Conservation (phyloP, 1,140 invertebrate species). For the Hydropsyche tenuis region DNA sequence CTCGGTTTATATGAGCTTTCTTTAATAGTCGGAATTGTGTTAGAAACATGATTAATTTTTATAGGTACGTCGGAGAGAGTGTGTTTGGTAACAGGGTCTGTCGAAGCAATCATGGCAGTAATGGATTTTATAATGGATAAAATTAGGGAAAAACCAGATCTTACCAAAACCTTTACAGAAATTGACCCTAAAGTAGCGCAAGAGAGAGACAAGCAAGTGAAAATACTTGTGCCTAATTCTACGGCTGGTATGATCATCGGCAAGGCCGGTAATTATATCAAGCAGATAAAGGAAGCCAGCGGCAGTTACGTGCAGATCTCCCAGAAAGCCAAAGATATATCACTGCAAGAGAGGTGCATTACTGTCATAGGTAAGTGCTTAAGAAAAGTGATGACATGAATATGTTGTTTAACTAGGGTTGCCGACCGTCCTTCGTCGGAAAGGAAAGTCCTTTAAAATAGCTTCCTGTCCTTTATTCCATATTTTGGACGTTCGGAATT, state of each 20-base stretch:
- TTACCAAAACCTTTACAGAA: constrained; percentile 78
- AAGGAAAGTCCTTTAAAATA: too few relatives aligned
- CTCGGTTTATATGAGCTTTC: too few relatives aligned
- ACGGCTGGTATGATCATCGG: constrained; percentile 99
- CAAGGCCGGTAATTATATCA: constrained; percentile 96
- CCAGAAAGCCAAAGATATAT: constrained; percentile 97
- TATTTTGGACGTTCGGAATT: too few relatives aligned
- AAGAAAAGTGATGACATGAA: not conserved
- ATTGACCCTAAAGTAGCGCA: constrained; percentile 73
- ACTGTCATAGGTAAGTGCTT: constrained; percentile 85
- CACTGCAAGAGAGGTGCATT: constrained; percentile 94
- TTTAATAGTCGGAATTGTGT: too few relatives aligned
- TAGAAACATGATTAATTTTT: constrained; percentile 51
- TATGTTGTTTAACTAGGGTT: constrained; percentile 13
- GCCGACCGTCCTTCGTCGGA: too few relatives aligned
- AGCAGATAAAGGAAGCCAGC: constrained; percentile 97
- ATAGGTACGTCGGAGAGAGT: constrained; percentile 95
- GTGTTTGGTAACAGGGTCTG: constrained; percentile 93
- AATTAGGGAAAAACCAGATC: constrained; percentile 96
- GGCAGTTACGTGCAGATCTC: constrained; percentile 98
- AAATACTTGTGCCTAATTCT: constrained; percentile 97
- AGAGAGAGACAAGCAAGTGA: constrained; percentile 89
- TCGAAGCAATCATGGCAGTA: constrained; percentile 92
- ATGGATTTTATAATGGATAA: constrained; percentile 98
- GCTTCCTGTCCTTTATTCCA: too few relatives aligned